A percentile compares a stretch with the other conserved stretches of the same genome.
Conservation (phyloP, 2,113 vertebrate genomes). For the Butastur rufipennis region DNA sequence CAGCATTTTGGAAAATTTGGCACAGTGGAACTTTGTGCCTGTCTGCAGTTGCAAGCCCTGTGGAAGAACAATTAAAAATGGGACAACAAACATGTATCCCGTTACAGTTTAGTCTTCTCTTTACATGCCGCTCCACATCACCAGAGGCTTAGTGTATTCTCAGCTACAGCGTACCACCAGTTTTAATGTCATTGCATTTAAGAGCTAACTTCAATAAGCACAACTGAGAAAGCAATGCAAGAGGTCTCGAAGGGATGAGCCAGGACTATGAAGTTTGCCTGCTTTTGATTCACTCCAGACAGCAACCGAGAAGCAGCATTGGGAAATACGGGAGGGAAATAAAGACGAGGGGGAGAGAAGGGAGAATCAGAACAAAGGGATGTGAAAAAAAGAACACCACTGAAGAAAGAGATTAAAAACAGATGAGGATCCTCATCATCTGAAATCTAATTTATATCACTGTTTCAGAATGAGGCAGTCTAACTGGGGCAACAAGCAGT, state of each 20-base stretch:
- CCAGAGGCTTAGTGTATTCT: neutral
- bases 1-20: neutral
- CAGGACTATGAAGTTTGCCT: neutral
- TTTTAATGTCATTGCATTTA: neutral
- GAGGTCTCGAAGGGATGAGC: neutral
- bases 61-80: neutral
- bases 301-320: neutral
- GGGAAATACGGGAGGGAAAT: neutral
- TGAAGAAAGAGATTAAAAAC: constrained; percentile 33
- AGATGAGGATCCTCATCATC: constrained; percentile 48
- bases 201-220: neutral
- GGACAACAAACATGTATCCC: neutral
- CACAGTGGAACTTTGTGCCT: neutral
- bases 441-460: constrained; percentile 60
- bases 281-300: neutral
- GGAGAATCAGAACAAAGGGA: constrained; percentile 15
- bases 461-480: constrained; percentile 54
- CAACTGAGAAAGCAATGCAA: neutral
- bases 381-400: neutral
- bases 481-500: constrained; percentile 23
- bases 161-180: neutral
- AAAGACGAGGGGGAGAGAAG: neutral
- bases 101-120: neutral
- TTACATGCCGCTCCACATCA: neutral
- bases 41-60: neutral